These are phyloP conservation scores for Hippopotamyrus pictus DNA, from an alignment of 2,797 vertebrate genomes.

Conservation along the genomic window DNA sequence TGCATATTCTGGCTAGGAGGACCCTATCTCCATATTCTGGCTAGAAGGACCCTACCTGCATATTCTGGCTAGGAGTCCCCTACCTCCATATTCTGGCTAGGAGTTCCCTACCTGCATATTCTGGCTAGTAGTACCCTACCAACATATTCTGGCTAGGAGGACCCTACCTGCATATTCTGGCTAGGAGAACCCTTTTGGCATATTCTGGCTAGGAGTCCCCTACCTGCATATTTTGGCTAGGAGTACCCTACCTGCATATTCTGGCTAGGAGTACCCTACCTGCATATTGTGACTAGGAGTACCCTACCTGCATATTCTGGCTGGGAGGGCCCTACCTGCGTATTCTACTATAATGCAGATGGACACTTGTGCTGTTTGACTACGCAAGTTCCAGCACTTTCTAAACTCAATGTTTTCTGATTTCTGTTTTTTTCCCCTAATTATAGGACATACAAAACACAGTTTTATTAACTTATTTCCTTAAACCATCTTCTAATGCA, in stretches of 20 bases:
- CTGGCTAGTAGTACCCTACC: neutral
- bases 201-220: neutral
- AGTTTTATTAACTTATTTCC: neutral
- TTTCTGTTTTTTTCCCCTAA: neutral
- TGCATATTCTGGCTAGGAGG: neutral
- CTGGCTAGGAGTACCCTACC: neutral
- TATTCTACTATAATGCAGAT: neutral
- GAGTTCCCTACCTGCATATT: neutral
- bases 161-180: neutral
- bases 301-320: neutral
- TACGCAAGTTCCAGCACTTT: neutral
- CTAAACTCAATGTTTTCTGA: neutral
- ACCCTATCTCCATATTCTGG: neutral
- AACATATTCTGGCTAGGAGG: neutral
- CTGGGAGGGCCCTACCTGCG: neutral
- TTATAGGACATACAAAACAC: neutral
- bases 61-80: neutral
- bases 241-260: neutral
- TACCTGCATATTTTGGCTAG: neutral
- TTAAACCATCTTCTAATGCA: neutral
- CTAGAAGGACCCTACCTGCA: fast-evolving
- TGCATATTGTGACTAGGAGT: neutral
- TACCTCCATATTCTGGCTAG: neutral
- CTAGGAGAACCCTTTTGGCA: neutral
- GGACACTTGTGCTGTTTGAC: neutral